Percentiles rank a stretch among this genome's conserved stretches.
Conservation (phyloP, 2,888 invertebrate genomes). For the Poecilus cupreus region DNA sequence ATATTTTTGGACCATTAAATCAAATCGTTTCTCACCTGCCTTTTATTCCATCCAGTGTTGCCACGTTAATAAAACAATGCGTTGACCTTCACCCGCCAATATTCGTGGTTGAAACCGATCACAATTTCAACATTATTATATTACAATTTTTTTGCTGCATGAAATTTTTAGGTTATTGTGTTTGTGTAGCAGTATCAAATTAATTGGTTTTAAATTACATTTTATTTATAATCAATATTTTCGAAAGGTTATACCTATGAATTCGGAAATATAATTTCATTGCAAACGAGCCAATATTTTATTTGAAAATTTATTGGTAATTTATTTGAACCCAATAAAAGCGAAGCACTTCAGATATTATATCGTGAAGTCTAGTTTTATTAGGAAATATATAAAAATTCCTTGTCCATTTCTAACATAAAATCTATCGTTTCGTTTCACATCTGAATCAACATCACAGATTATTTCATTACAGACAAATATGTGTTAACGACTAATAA, state of each 20-base stretch:
- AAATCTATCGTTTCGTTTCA: not conserved
- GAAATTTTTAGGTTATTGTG: not conserved
- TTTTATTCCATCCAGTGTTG: too few relatives aligned
- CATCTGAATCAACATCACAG: not conserved
- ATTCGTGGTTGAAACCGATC: too few relatives aligned
- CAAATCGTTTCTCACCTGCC: too few relatives aligned
- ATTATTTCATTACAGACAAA: slow-evolving; percentile 35
- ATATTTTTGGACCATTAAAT: too few relatives aligned
- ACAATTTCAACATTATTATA: not conserved
- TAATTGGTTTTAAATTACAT: slow-evolving; percentile 25
- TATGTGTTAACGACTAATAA: slow-evolving; percentile 23
- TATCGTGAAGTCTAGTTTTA: not conserved
- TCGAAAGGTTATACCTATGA: not conserved
- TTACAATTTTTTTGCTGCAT: not conserved
- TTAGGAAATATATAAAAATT: not conserved
- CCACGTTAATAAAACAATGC: too few relatives aligned
- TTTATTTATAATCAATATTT: slow-evolving; percentile 18
- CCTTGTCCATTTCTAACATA: not conserved
- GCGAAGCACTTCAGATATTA: not conserved
- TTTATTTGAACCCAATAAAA: not conserved
- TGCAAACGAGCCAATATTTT: too few relatives aligned
- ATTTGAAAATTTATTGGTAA: too few relatives aligned
- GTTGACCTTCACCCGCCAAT: too few relatives aligned
- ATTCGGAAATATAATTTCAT: not conserved
- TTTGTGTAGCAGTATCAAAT: not conserved